A percentile compares a stretch with the other conserved stretches of the same genome.
Evolutionary conservation across 2,888 invertebrate genomes (phyloP).

Genomic region (Fragum sueziense): DNA sequence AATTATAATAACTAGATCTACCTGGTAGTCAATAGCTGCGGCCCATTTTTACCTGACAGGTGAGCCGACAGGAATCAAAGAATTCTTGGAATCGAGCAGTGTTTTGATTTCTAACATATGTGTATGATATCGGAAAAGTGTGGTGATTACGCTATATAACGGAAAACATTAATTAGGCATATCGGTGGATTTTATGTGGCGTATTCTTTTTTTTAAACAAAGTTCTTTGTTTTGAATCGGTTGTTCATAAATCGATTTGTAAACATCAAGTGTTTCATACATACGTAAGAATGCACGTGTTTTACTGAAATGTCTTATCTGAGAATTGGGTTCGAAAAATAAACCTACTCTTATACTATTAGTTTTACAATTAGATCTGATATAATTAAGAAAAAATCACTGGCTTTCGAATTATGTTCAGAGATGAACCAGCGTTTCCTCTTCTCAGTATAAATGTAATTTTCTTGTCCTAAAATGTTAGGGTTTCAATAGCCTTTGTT

Average conservation of each 20-base stretch:
- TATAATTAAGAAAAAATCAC: too few species aligned
- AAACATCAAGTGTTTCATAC: not conserved
- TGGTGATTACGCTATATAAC: not conserved
- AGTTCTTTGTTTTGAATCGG: not conserved
- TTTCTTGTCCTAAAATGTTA: too few species aligned
- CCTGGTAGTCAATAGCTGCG: too few species aligned
- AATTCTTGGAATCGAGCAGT: slow-evolving; percentile 4
- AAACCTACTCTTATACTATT: not conserved
- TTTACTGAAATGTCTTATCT: not conserved
- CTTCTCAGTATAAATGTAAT: too few species aligned
- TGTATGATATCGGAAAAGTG: not conserved
- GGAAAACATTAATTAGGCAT: slow-evolving; percentile 12
- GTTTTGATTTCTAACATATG: slow-evolving; percentile 23
- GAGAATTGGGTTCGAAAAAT: not conserved
- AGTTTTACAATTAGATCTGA: not conserved
- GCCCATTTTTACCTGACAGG: not conserved
- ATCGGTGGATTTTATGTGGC: not conserved
- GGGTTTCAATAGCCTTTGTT: too few species aligned
- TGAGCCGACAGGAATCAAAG: slow-evolving; percentile 1
- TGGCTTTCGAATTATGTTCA: too few species aligned
- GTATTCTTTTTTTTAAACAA: not conserved
- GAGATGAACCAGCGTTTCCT: too few species aligned
- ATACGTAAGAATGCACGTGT: not conserved
- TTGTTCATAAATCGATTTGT: too few species aligned
- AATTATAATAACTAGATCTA: too few species aligned